Conservation (phyloP, 2,797 vertebrate species). For the Sebastes matsubarae region DNA sequence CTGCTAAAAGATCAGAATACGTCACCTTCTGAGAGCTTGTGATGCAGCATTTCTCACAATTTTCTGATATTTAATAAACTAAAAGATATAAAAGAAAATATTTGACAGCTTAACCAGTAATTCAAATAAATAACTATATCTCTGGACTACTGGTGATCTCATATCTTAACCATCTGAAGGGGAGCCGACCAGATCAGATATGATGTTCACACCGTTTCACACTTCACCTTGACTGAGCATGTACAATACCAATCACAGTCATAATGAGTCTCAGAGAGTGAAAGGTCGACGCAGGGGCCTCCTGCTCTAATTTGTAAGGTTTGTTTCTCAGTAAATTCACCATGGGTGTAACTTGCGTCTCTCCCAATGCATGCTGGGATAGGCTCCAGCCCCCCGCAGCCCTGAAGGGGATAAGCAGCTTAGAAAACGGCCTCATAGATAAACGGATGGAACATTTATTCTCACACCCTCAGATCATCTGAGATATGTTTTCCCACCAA, state of each 20-base stretch:
- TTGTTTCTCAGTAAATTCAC: conserved; percentile 18
- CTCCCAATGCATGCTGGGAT: conserved; percentile 14
- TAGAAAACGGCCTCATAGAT: not conserved
- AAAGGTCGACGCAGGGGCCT: conserved; percentile 23
- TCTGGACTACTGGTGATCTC: not conserved
- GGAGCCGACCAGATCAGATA: not conserved
- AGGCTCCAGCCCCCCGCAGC: not conserved
- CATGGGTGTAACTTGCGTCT: not conserved
- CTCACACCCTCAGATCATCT: not conserved
- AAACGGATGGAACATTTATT: not conserved
- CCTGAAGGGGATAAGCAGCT: not conserved
- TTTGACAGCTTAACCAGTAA: not conserved
- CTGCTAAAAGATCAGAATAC: not conserved
- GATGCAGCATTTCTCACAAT: not conserved
- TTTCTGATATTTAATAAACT: not conserved
- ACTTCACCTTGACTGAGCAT: conserved; percentile 25
- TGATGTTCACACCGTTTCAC: not conserved
- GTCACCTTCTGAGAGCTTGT: too few relatives aligned
- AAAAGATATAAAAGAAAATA: not conserved
- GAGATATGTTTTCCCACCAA: not conserved
- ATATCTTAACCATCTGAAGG: not conserved
- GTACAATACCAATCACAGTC: conserved; percentile 32
- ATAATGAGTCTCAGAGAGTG: conserved; percentile 12
- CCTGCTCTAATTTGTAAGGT: conserved; percentile 38
- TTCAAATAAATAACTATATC: not conserved